These are phyloP conservation scores for Camponotus fellah DNA, from an alignment of 2,888 invertebrate species.

Conservation along the genomic window DNA sequence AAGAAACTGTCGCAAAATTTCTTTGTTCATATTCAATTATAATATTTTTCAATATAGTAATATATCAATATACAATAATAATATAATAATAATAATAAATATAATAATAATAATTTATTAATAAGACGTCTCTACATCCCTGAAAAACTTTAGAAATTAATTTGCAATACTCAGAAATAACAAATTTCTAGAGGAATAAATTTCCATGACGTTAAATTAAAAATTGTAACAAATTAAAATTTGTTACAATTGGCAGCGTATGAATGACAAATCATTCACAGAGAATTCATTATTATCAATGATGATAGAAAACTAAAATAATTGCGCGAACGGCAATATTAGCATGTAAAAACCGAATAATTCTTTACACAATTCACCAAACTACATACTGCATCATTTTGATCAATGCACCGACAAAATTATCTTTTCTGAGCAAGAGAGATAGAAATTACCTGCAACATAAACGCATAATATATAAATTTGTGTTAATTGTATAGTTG, in stretches of 20 bases:
- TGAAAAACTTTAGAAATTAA: background rate
- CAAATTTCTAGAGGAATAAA: background rate
- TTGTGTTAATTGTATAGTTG: constrained; percentile 30
- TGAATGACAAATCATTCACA: constrained; percentile 22
- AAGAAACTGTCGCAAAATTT: too few species aligned
- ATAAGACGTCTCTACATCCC: background rate
- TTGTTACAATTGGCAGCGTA: background rate
- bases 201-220: too few species aligned
- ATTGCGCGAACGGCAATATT: constrained; percentile 37
- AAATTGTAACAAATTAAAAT: background rate
- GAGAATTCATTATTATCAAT: constrained; percentile 56
- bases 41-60: background rate
- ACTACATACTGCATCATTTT: constrained; percentile 12
- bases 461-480: constrained; percentile 29
- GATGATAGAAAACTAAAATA: constrained; percentile 44
- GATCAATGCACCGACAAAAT: background rate
- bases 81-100: too few species aligned
- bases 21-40: too few species aligned
- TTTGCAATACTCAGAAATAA: background rate
- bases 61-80: too few species aligned
- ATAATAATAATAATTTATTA: background rate
- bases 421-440: constrained; percentile 17
- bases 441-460: constrained; percentile 56
- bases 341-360: constrained; percentile 21
- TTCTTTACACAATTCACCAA: constrained; percentile 24